Evolutionary conservation across 2,113 vertebrate genomes (phyloP), one percentile per base, ranked within the genome.

Genomic region (Hyla sarda): DNA sequence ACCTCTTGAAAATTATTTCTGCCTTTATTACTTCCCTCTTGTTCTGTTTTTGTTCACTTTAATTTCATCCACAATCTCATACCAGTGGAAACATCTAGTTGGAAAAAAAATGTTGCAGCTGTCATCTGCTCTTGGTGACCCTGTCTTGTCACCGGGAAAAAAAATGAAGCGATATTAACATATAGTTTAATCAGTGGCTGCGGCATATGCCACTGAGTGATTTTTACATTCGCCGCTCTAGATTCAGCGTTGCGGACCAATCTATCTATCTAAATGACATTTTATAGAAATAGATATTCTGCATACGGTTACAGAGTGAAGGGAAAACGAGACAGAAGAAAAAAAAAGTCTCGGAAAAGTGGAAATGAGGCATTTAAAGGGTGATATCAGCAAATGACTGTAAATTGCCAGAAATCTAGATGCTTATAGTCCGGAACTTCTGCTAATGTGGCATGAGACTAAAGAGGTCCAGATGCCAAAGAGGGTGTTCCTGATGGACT

Each of bases 111-210:
- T 56, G 76, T 56, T 58, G 76, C 58, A 56, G 28, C 19, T 56
- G 76, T 58, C 76, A 79, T 32, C 28, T 23, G 30, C 50, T 30
- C 52, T 23, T 14, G 52, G 52, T 58, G 76, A 79, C 76, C 76
- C 76, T 79, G 76, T 58, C 76, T 79, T 79, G 76, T 79, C 76
- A 79, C 21, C 12, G 72, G 72, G 16, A 13, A 47, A 41, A 77
- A 76, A 79, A 58, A 58, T 58, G 76, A 58, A 34, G 76, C 52
- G 12, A 56, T 79, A 79, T 79, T 79, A 79, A 79, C 76, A 79
- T 79, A 79, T 56, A 79, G 76, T 58, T 79, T 79, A 79, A 79
- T 79, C 76, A 79, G 50, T 58, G 52, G 52, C 76, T 79, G 76
- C 76, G 41, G 76, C 50, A 56, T 79, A 54, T 79, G 50, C 76